Percentiles rank a stretch among this genome's conserved stretches.
phyloP scores from a whole-genome alignment of 1,140 invertebrate species.

The Manduca sexta region DNA sequence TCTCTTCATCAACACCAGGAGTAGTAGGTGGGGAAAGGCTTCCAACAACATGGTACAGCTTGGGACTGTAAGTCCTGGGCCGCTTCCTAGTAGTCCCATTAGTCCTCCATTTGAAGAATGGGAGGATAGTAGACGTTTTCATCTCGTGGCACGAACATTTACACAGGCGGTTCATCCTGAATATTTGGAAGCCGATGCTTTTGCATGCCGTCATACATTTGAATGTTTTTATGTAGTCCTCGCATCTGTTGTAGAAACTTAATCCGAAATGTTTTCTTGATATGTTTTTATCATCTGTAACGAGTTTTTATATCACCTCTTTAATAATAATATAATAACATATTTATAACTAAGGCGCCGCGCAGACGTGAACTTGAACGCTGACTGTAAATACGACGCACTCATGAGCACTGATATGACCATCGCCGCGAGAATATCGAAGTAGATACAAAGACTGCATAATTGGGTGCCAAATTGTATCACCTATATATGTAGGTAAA shows the following conservation, averaged over 20 bases:
- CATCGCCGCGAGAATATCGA: too few relatives aligned
- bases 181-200: constrained; percentile 47
- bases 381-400: too few relatives aligned
- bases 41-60: constrained; percentile 42
- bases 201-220: constrained; percentile 55
- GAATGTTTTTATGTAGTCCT: constrained; percentile 33
- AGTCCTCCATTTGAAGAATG: constrained; percentile 49
- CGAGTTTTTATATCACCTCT: constrained; percentile 1
- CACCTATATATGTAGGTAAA: too few relatives aligned
- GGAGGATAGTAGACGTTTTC: constrained; percentile 42
- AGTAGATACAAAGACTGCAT: too few relatives aligned
- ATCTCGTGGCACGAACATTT: constrained; percentile 51
- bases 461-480: too few relatives aligned
- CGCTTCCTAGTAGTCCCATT: constrained; percentile 40
- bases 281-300: constrained; percentile 20
- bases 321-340: too few relatives aligned
- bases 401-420: too few relatives aligned
- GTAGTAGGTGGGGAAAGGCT: constrained; percentile 30
- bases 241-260: constrained; percentile 38
- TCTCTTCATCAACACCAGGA: neutral
- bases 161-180: constrained; percentile 35
- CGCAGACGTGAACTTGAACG: too few relatives aligned
- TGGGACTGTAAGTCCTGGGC: constrained; percentile 34
- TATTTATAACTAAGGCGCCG: too few relatives aligned
- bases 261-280: constrained; percentile 50